phyloP scores from a whole-genome alignment of 2,888 invertebrate genomes.

The Cordilura impudica region DNA sequence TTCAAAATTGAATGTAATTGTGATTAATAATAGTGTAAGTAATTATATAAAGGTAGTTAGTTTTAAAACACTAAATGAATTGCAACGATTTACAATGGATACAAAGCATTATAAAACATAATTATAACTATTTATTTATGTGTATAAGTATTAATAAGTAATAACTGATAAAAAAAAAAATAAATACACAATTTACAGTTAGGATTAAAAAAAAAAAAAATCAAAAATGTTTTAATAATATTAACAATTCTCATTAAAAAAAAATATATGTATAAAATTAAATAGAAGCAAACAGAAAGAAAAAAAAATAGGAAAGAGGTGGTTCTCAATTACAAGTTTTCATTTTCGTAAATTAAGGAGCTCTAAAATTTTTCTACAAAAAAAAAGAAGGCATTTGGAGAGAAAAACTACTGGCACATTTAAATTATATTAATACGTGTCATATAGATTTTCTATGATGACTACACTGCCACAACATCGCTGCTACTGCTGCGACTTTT shows the following conservation, averaged over 20 bases:
- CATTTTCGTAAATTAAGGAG: no score
- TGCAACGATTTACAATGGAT: constrained; percentile 33
- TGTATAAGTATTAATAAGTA: constrained; percentile 7
- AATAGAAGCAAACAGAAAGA: no score
- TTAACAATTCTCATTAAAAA: no score
- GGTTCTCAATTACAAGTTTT: no score
- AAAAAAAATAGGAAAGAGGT: no score
- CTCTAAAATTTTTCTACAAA: background rate
- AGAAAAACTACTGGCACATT: background rate
- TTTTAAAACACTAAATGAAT: constrained; percentile 23
- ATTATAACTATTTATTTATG: background rate
- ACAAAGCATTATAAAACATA: constrained; percentile 35
- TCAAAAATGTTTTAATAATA: background rate
- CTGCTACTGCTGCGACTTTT: constrained; percentile 65
- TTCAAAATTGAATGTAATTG: constrained; percentile 42
- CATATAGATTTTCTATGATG: constrained; percentile 56
- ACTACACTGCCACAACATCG: constrained; percentile 63
- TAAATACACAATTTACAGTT: background rate
- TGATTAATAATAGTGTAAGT: constrained; percentile 8
- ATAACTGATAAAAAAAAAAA: no score
- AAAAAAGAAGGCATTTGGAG: background rate
- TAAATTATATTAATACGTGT: constrained; percentile 30
- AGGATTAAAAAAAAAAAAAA: background rate
- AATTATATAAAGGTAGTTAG: background rate
- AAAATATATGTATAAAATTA: no score